Evolutionary conservation across 2,113 vertebrate species (phyloP).

Genomic region (Odocoileus virginianus): DNA sequence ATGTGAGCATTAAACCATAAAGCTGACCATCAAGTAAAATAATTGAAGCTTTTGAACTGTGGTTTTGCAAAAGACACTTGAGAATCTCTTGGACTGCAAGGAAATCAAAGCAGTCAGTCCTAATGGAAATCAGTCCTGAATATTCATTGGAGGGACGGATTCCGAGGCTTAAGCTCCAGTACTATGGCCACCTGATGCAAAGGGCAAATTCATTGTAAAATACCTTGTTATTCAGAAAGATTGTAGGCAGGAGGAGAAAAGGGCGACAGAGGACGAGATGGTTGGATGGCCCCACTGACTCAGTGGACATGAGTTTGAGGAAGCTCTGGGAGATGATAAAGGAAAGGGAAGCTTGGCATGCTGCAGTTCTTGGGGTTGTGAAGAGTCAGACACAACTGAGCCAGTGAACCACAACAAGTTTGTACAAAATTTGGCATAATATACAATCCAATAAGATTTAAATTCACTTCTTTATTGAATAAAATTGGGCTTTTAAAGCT

Average conservation of each 20-base stretch:
- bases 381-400: neutral
- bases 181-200: neutral
- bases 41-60: neutral
- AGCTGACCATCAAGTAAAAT: neutral
- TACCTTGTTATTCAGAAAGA: neutral
- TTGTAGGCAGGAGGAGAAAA: neutral
- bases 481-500: neutral
- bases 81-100: neutral
- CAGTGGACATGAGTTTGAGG: neutral
- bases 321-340: neutral
- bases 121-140: neutral
- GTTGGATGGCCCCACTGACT: neutral
- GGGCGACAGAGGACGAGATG: fast-evolving
- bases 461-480: neutral
- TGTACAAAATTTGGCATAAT: neutral
- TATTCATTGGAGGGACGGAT: neutral
- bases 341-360: neutral
- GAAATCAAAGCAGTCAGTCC: neutral
- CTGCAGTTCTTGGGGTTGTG: neutral
- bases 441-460: neutral
- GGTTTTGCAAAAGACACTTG: neutral
- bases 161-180: neutral
- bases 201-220: neutral
- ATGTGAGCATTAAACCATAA: neutral
- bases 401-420: neutral